Percentiles rank a stretch among this genome's conserved stretches.
Evolutionary conservation across 2,797 vertebrate species (phyloP).

Genomic region (Cottoperca gobio): DNA sequence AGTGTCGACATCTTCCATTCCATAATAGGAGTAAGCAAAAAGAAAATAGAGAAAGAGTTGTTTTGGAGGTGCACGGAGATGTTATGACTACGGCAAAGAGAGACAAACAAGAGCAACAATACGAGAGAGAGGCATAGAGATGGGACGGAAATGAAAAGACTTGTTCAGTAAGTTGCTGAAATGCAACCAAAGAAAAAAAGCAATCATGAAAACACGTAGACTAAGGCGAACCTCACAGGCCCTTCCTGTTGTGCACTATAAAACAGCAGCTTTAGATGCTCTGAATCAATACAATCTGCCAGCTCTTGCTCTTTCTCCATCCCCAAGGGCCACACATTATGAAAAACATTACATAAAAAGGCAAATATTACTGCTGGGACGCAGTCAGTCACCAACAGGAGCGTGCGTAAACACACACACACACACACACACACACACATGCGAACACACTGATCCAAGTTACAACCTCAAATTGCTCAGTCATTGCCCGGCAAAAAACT

Average conservation of each 20-base stretch:
- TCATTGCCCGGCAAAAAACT: conserved; percentile 43
- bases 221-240: conserved; percentile 67
- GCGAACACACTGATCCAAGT: conserved; percentile 6
- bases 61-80: neutral
- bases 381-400: conserved; percentile 45
- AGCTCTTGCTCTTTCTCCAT: conserved; percentile 67
- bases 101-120: neutral
- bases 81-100: neutral
- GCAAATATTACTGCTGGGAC: conserved; percentile 72
- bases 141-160: conserved; percentile 25
- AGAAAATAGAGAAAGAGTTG: neutral
- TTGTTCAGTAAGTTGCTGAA: conserved; percentile 46
- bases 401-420: neutral
- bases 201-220: conserved; percentile 68
- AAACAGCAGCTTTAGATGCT: conserved; percentile 75
- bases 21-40: conserved; percentile 10
- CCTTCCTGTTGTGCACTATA: conserved; percentile 59
- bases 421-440: conserved; percentile 8
- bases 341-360: conserved; percentile 81
- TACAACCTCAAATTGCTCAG: conserved; percentile 52
- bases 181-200: conserved; percentile 59
- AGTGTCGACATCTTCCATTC: conserved; percentile 2
- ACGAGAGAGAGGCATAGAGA: conserved; percentile 1
- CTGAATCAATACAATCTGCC: conserved; percentile 82
- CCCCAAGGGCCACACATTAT: conserved; percentile 76